Evolutionary conservation across 2,888 invertebrate genomes (phyloP).

Genomic region (Cataglyphis altisquamis): DNA sequence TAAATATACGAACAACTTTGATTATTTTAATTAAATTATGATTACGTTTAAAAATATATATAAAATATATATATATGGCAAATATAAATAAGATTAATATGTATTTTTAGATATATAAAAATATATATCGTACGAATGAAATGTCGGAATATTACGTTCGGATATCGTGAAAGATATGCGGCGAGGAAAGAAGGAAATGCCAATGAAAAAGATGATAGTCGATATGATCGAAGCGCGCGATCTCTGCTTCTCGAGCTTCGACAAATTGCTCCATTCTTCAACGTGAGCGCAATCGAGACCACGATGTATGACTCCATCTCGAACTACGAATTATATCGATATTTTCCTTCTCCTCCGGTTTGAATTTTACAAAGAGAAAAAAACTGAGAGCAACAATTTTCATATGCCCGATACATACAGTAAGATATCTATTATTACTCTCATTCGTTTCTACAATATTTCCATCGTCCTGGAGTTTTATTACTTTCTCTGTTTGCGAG

Average conservation of each 20-base stretch:
- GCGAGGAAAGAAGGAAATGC: constrained; percentile 32
- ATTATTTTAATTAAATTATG: not conserved
- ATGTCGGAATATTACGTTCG: constrained; percentile 48
- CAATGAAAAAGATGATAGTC: constrained; percentile 56
- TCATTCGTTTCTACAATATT: not conserved
- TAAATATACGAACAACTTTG: not conserved
- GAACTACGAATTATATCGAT: constrained; percentile 54
- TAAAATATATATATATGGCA: not conserved
- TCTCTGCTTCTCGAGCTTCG: constrained; percentile 65
- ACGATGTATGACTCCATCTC: constrained; percentile 62
- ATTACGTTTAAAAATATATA: not conserved
- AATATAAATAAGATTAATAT: not conserved
- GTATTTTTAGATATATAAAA: not conserved
- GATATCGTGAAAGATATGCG: constrained; percentile 48
- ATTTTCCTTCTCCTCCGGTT: constrained; percentile 18
- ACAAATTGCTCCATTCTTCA: constrained; percentile 71
- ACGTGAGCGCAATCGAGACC: constrained; percentile 60
- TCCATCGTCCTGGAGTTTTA: not conserved
- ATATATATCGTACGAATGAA: constrained; percentile 19
- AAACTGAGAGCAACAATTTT: not conserved
- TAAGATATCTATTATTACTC: constrained; percentile 27
- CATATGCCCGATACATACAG: constrained; percentile 6
- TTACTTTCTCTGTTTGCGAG: not conserved
- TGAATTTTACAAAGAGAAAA: not conserved
- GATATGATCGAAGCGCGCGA: constrained; percentile 67